Percentiles rank a stretch among this genome's conserved stretches.
Conservation (phyloP, 2,888 invertebrate species). For the Cordylochernes scorpioides region DNA sequence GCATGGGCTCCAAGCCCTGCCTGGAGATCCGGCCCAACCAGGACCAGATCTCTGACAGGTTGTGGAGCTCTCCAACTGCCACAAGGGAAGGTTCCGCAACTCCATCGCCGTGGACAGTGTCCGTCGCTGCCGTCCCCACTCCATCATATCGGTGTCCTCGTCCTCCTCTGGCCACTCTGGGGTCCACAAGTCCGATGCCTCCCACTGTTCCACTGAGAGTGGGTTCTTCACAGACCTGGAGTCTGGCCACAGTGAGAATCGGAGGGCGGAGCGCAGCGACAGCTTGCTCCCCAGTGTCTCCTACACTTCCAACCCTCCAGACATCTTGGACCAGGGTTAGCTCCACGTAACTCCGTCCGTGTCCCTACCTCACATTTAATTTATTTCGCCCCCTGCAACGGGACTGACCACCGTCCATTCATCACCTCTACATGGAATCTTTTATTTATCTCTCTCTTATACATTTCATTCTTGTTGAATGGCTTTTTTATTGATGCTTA, state of each 20-base stretch:
- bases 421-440: no score
- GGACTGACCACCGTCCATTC: no score
- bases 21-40: slow-evolving; percentile 52
- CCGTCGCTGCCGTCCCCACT: slow-evolving; percentile 43
- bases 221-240: slow-evolving; percentile 50
- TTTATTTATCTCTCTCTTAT: no score
- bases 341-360: no score
- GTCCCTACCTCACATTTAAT: no score
- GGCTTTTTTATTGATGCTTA: no score
- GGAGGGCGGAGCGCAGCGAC: neutral
- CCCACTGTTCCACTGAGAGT: slow-evolving; percentile 44
- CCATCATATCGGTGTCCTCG: slow-evolving; percentile 46
- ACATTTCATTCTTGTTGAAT: no score
- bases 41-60: slow-evolving; percentile 54
- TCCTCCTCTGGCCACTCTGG: slow-evolving; percentile 29
- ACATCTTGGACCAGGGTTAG: no score
- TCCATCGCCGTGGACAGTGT: slow-evolving; percentile 37
- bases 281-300: neutral
- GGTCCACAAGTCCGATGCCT: slow-evolving; percentile 30
- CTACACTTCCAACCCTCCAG: no score
- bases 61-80: slow-evolving; percentile 30
- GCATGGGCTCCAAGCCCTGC: slow-evolving; percentile 58
- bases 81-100: slow-evolving; percentile 39
- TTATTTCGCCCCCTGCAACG: no score
- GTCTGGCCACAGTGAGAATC: no score